Evolutionary conservation across 2,113 vertebrate genomes (phyloP), one percentile per base, ranked within the genome.

Genomic region (Proterorhinus semilunaris): DNA sequence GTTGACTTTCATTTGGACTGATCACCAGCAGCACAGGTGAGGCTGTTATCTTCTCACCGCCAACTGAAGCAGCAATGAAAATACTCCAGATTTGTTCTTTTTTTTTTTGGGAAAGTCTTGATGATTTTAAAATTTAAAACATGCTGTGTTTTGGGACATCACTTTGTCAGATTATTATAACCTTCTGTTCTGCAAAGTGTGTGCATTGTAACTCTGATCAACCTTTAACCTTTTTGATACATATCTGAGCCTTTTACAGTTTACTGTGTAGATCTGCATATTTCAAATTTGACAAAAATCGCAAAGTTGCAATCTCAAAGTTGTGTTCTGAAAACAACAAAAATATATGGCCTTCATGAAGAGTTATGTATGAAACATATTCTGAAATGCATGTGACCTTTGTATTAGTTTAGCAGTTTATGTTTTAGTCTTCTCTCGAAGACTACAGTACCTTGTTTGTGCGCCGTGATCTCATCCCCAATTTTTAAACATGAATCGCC

Each of bases 1-100:
- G 75, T 82, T 80, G 80, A 79, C 85, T 82, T 84, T 87, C 58
- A 72, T 83, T 45, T 65, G 66, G 65, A 81, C 74, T 84, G 86
- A 87, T 85, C 84, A 65, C 65, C 66, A 66, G 15, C 73, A 71
- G 80, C 74, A 51, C 79, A 82, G 70, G 76, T 73, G 77, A 77
- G 68, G 72, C 71, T 54, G 73, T 85, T 88, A 87, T 89, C 86
- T 83, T 80, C 42, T 53, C 45, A 66, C 82, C 59, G 55, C 84
- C 86, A 84, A 65, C 77, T 84, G 78, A 52, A 61, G 74, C 65
- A 70, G 51, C 79, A 83, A 78, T 83, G 17, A 87, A 88, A 84
- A 84, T 67, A 83, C 79, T 68, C 75, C 74, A 85, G 71, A 78
- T 74, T 69, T 36, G 1, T 36, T 36, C 1, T 36, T 5, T 3